phyloP scores from a whole-genome alignment of 2,797 vertebrate genomes.

The Cirrhinus mrigala region DNA sequence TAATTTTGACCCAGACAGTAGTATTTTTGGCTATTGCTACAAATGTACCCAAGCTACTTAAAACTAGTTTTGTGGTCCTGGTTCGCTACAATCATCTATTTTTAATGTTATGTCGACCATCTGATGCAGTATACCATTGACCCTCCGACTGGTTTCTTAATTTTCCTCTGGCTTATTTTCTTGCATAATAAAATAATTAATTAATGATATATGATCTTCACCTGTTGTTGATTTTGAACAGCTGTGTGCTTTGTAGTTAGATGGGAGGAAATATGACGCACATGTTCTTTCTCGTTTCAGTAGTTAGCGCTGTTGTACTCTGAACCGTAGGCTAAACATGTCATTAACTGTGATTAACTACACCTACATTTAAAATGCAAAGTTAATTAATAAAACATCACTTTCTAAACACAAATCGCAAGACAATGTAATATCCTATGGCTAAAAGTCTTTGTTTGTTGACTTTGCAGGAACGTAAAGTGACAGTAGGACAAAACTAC shows the following conservation, averaged over 20 bases:
- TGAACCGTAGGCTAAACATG: conserved; percentile 18
- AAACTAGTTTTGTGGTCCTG: no score
- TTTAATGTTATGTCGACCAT: no score
- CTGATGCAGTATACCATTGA: background rate
- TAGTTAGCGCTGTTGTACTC: background rate
- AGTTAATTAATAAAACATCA: conserved; percentile 5
- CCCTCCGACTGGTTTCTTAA: background rate
- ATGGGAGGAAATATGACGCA: background rate
- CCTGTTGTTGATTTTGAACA: background rate
- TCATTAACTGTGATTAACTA: conserved; percentile 26
- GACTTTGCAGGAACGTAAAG: conserved; percentile 21
- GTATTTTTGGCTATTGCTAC: no score
- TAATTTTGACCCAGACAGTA: no score
- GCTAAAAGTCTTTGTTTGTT: conserved; percentile 4
- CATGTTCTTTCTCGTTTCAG: conserved; percentile 1
- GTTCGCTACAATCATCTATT: no score
- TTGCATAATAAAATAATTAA: background rate
- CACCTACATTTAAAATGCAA: background rate
- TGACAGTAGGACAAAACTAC: background rate
- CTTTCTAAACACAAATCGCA: background rate
- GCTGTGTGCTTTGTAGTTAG: background rate
- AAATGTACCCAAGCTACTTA: no score
- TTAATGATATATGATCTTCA: background rate
- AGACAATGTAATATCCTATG: conserved; percentile 1
- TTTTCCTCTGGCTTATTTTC: background rate